Evolutionary conservation across 2,888 invertebrate species (phyloP).

Genomic region (Myopa testacea): DNA sequence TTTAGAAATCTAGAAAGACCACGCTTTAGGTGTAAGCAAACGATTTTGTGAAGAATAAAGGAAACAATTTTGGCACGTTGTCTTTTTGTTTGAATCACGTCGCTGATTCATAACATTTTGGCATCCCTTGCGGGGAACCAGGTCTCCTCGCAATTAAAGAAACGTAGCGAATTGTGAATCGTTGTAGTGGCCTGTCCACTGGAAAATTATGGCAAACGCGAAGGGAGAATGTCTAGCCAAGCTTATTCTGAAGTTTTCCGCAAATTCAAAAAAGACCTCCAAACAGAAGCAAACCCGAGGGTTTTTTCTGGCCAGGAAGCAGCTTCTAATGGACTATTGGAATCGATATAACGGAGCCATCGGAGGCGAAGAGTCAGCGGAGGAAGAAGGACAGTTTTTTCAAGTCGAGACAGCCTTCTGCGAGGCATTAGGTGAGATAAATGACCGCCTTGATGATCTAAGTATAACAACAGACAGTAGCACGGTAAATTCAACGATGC

Average conservation of each 20-base stretch:
- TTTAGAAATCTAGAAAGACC: too few species aligned
- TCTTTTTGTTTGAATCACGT: too few species aligned
- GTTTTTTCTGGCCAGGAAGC: slow-evolving; percentile 1
- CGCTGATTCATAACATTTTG: too few species aligned
- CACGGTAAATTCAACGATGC: neutral
- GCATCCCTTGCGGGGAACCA: too few species aligned
- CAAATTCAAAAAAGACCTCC: neutral
- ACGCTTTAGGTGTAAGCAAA: too few species aligned
- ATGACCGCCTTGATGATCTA: slow-evolving; percentile 1
- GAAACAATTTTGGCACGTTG: too few species aligned
- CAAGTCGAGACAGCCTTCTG: slow-evolving; percentile 5
- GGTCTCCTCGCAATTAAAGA: neutral
- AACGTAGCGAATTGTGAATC: neutral
- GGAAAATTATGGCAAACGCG: slow-evolving; percentile 2
- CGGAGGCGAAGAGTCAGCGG: neutral
- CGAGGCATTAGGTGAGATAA: slow-evolving; percentile 9
- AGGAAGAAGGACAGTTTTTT: slow-evolving; percentile 4
- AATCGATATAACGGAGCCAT: slow-evolving; percentile 3
- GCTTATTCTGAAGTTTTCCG: neutral
- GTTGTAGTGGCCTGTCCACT: neutral
- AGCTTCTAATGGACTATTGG: slow-evolving; percentile 6
- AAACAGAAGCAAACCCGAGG: slow-evolving; percentile 5
- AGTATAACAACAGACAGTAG: neutral
- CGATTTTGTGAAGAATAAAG: too few species aligned
- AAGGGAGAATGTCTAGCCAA: neutral